Evolutionary conservation across 2,797 vertebrate genomes (phyloP).

Genomic region (Gymnothorax javanicus): DNA sequence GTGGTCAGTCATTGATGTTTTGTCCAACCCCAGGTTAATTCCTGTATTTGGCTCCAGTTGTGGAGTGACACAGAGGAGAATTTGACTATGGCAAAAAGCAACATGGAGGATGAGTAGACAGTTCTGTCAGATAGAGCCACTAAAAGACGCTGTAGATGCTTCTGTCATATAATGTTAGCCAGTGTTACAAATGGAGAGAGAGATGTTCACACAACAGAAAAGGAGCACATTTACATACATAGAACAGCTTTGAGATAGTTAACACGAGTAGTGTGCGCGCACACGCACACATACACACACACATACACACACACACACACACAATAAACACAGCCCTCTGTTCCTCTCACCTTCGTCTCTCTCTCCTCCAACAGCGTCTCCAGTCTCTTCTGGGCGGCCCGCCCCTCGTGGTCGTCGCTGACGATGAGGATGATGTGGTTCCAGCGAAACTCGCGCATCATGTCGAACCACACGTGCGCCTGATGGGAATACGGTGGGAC

Average conservation of each 20-base stretch:
- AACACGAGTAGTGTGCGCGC: slow-evolving; percentile 45
- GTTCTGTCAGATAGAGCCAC: slow-evolving; percentile 91
- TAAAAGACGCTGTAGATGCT: slow-evolving; percentile 91
- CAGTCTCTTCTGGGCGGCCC: slow-evolving; percentile 95
- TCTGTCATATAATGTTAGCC: slow-evolving; percentile 85
- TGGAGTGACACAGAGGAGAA: slow-evolving; percentile 89
- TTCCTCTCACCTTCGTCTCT: slow-evolving; percentile 93
- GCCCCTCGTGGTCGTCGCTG: slow-evolving; percentile 96
- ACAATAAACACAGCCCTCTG: slow-evolving; percentile 33
- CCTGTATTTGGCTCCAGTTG: slow-evolving; percentile 88
- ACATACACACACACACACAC: slow-evolving; percentile 42
- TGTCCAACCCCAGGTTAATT: slow-evolving; percentile 95
- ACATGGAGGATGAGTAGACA: slow-evolving; percentile 97
- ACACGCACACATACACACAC: slow-evolving; percentile 41
- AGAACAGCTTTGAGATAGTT: slow-evolving; percentile 63
- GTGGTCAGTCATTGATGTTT: slow-evolving; percentile 72
- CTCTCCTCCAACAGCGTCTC: slow-evolving; percentile 96
- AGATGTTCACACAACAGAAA: slow-evolving; percentile 91
- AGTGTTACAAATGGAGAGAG: slow-evolving; percentile 94
- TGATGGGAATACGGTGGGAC: slow-evolving; percentile 98
- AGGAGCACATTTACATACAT: slow-evolving; percentile 84
- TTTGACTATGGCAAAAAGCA: slow-evolving; percentile 94
- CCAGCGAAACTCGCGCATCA: slow-evolving; percentile 98
- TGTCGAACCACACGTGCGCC: slow-evolving; percentile 98
- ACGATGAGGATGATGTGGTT: slow-evolving; percentile 97